Evolutionary conservation across 2,888 invertebrate species (phyloP), one percentile per base, ranked within the genome.

Genomic region (Phragmatobia fuliginosa): DNA sequence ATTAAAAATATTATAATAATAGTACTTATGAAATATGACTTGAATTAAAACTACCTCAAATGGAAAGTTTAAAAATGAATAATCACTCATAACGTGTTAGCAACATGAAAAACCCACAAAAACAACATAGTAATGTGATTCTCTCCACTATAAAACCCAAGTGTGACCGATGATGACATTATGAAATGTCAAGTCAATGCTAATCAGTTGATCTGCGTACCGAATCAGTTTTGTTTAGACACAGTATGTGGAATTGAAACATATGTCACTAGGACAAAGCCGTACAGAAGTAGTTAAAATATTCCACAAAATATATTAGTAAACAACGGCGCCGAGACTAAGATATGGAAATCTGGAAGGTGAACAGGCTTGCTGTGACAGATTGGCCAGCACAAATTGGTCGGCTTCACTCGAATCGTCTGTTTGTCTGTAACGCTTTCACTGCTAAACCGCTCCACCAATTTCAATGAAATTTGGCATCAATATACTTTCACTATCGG

Each of bases 211-310:
- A 75, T 70, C 31, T 58, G 71, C 72, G 70, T 75, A 65, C 67
- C 76, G 66, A 78, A 80, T 80, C 33, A 41, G 70, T 59, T 72
- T 68, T 62, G 65, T 61, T 72, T 62, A 28, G 60, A 67, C 63
- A 18, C 52, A 52, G 16, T 60, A 33, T 8, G 28, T 28, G 36
- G 59, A 71, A 70, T 74, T 67, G 63, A 72, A 76, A 73, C 62
- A 65, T 71, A 79, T 79, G 78, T 72, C 72, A 79, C 33, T 79
- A 38, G 76, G 66, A 77, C 77, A 62, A 52, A 78, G 74, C 68
- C 72, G 74, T 79, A 41, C 49, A 18, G 76, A 68, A 74, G 33
- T 1, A 63, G 21, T 49, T 18, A 38, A 36, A 25, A 41, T 52
- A 61, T 58, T 65, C 32, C 31, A 31, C 5, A 31, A 32, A 8